Conservation (phyloP, 1,140 invertebrate genomes). For the Zaprionus capensis region DNA sequence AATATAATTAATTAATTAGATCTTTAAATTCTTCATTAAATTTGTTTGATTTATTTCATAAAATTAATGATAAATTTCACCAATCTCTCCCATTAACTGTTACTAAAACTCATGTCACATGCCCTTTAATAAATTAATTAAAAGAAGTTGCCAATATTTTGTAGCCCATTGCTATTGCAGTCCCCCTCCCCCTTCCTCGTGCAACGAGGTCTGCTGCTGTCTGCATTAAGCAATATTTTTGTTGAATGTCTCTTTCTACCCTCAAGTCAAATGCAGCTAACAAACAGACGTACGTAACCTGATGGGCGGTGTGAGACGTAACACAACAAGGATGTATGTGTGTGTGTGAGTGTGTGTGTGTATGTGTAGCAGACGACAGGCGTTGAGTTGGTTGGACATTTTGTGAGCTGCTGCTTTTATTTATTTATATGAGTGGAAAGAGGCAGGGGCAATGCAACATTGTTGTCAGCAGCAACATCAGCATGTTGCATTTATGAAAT, state of each 20-base stretch:
- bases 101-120: slow-evolving; percentile 19
- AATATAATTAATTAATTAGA: background rate
- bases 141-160: slow-evolving; percentile 46
- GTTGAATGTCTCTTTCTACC: slow-evolving; percentile 29
- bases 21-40: background rate
- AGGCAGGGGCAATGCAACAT: slow-evolving; percentile 61
- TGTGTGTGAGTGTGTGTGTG: background rate
- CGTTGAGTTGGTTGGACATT: slow-evolving; percentile 70
- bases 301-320: background rate
- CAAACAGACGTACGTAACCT: slow-evolving; percentile 31
- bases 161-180: background rate
- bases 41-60: background rate
- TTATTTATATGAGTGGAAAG: slow-evolving; percentile 60
- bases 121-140: slow-evolving; percentile 42
- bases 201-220: background rate
- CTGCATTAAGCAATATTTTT: slow-evolving; percentile 48
- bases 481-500: slow-evolving; percentile 80
- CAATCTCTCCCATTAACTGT: background rate
- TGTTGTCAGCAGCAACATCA: slow-evolving; percentile 76
- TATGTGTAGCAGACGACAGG: slow-evolving; percentile 51
- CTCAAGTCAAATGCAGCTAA: slow-evolving; percentile 56
- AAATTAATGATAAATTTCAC: background rate
- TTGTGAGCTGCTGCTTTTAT: slow-evolving; percentile 69
- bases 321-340: slow-evolving; percentile 6
- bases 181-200: background rate